These are phyloP conservation scores for Strix uralensis DNA, from an alignment of 2,113 vertebrate genomes.

Conservation along the genomic window DNA sequence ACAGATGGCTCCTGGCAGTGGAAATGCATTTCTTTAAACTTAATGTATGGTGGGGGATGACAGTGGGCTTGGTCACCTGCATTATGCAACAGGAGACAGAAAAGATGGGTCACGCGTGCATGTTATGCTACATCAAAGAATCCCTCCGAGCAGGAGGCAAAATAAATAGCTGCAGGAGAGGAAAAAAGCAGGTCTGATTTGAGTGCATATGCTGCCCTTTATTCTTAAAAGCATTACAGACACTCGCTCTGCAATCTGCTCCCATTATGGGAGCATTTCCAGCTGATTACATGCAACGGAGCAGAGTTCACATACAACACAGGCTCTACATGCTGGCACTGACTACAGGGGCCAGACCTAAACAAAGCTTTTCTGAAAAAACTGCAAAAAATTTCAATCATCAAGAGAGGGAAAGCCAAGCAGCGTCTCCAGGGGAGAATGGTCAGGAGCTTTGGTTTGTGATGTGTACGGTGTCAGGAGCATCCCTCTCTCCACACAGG, in stretches of 20 bases:
- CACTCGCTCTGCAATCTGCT: background rate
- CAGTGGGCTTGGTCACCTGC: background rate
- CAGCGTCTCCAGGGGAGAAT: background rate
- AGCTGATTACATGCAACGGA: background rate
- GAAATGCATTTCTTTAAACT: background rate
- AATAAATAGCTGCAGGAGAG: constrained; percentile 38
- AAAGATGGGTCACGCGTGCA: background rate
- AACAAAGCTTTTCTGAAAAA: background rate
- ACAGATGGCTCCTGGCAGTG: background rate
- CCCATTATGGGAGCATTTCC: background rate
- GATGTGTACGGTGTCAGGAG: background rate
- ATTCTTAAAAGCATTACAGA: constrained; percentile 40
- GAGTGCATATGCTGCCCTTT: constrained; percentile 21
- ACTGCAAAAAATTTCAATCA: background rate
- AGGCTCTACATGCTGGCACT: background rate
- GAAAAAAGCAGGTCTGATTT: background rate
- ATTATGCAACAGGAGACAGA: background rate
- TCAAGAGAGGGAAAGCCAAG: background rate
- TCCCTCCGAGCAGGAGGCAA: background rate
- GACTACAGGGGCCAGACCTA: background rate
- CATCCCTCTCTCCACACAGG: accelerated
- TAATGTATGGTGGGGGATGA: background rate
- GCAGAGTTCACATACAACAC: background rate
- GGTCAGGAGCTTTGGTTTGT: background rate
- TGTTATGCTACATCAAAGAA: background rate